phyloP scores from a whole-genome alignment of 2,113 vertebrate species.

The Mus musculus region GRCm39 chr7:80869001-80869500 shows the following conservation, averaged over 20 bases:
- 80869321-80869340: neutral
- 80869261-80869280: neutral
- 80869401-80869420: neutral
- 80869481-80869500: constrained; percentile 42
- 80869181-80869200: neutral
- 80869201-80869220: neutral
- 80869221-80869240: neutral
- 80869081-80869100: neutral
- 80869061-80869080: neutral
- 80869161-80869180: neutral
- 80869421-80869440: constrained; percentile 42
- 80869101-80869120: neutral
- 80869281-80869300: neutral
- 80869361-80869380: neutral
- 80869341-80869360: neutral
- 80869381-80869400: neutral
- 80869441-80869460: constrained; percentile 52
- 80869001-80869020: neutral
- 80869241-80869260: neutral
- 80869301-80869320: neutral
- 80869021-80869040: neutral
- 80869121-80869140: neutral
- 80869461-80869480: constrained; percentile 44
- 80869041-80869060: neutral
- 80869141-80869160: neutral